Base-by-base conservation (phyloP, 2,113 vertebrate species). In the Aegithalos caudatus region DNA sequence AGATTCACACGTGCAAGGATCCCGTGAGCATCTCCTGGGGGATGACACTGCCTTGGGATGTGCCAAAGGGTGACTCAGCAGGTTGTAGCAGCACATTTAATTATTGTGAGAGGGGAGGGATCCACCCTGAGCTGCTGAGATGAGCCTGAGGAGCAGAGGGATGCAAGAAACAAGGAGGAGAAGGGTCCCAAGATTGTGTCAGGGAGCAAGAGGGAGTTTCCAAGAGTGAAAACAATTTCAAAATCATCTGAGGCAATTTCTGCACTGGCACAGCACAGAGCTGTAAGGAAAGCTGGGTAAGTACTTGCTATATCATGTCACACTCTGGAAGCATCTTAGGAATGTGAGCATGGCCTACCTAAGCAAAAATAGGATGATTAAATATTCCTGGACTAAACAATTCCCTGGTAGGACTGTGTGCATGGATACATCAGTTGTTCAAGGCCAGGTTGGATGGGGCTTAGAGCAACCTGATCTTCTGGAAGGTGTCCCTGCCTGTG, bases 51-150 rank as follows among this genome's bases (percentile, higher is more conserved):
- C 87, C 94, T 72, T 66, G 6, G 25, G 37, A 80, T 94, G 90
- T 25, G 48, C 92, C 92, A 92, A 70, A 44, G 1, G 0, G 12
- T 93, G 90, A 88, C 91, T 96, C 92, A 96, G 95, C 86, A 82
- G 76, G 79, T 62, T 88, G 78, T 90, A 78, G 82, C 12, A 58
- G 33, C 42, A 33, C 51, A 60, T 94, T 94, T 80, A 61, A 78
- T 47, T 73, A 37, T 77, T 72, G 42, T 1, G 31, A 61, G 45
- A 78, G 50, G 62, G 54, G 16, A 88, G 66, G 42, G 25, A 85
- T 25, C 78, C 6, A 9, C 58, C 27, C 50, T 0, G 0, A 57
- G 42, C 66, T 56, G 45, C 8, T 2, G 8, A 45, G 50, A 47
- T 8, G 37, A 85, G 17, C 60, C 28, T 27, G 40, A 90, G 62